These are phyloP conservation scores for Drosophila anceps DNA, from an alignment of 2,888 invertebrate genomes.

Conservation along the genomic window DNA sequence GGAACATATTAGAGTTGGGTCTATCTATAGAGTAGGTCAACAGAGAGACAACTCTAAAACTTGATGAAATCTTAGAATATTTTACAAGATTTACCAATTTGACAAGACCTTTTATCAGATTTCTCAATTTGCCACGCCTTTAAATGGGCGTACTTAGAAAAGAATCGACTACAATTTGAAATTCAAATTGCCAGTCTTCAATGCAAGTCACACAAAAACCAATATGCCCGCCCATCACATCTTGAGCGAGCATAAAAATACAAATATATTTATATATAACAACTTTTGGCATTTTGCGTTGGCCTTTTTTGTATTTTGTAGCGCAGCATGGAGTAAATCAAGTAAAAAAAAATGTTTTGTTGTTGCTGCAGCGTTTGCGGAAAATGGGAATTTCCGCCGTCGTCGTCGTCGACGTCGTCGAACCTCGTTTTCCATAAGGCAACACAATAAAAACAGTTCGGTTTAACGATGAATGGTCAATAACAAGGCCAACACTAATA, in stretches of 20 bases:
- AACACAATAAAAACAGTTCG: conserved; percentile 17
- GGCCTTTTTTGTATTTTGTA: conserved; percentile 17
- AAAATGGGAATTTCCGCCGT: conserved; percentile 68
- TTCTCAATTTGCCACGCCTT: too few relatives aligned
- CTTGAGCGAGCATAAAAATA: neutral
- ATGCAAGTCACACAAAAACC: neutral
- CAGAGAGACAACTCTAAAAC: too few relatives aligned
- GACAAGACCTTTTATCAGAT: too few relatives aligned
- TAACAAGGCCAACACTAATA: conserved; percentile 62
- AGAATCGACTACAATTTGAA: too few relatives aligned
- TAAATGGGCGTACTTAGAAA: too few relatives aligned
- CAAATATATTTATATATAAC: conserved; percentile 1
- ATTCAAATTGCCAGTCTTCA: neutral
- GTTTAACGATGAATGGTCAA: conserved; percentile 49
- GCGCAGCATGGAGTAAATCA: conserved; percentile 34
- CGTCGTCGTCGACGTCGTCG: conserved; percentile 26
- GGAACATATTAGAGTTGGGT: too few relatives aligned
- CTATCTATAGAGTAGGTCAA: too few relatives aligned
- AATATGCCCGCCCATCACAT: neutral
- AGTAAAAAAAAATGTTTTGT: conserved; percentile 42
- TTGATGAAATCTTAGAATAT: too few relatives aligned
- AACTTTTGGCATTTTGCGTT: conserved; percentile 15
- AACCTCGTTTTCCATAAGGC: conserved; percentile 22
- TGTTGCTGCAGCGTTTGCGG: conserved; percentile 41
- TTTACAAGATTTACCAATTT: too few relatives aligned